Evolutionary conservation across 2,113 vertebrate genomes (phyloP), one percentile per base, ranked within the genome.

Genomic region (Falcunculus frontatus): DNA sequence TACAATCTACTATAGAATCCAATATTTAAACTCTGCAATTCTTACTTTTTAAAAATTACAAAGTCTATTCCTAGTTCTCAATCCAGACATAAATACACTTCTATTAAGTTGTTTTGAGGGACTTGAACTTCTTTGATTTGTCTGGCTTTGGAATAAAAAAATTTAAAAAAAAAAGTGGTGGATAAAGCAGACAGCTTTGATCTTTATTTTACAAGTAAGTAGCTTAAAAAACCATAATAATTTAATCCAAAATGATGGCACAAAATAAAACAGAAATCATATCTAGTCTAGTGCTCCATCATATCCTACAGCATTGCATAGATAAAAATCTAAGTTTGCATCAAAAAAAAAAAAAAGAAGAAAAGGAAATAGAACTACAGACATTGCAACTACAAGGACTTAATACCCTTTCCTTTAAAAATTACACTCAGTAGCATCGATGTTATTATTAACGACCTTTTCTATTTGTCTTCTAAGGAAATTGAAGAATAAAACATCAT

Each of bases 131-230:
- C 68, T 67, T 52, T 84, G 80, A 84, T 84, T 95, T 92, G 82
- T 89, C 94, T 94, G 49, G 76, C 73, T 91, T 88, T 81, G 44
- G 16, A 41, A 72, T n/a, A 30, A 84, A 88, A 62, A 56, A 64
- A 39, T 39, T n/a, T n/a, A 52, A 85, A 82, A 60, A 57, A 65
- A 60, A 16, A 69, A 60, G 57, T 41, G 50, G 93, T 69, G 67
- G 72, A 73, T 94, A 95, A 96, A 86, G 55, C 50, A 81, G 93
- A 85, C n/a, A 84, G 92, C 89, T 95, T 96, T 96, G 87, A 93
- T 96, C 87, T 87, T 96, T 93, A 92, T 91, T 96, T 89, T 95
- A 91, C n/a, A 85, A 96, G 64, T 96, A 96, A 97, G 93, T 29
- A 95, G 95, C 87, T 96, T 97, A 82, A 94, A 96, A 84, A 89